These are phyloP conservation scores for Timema cristinae DNA, from an alignment of 2,888 invertebrate genomes.

Conservation along the genomic window DNA sequence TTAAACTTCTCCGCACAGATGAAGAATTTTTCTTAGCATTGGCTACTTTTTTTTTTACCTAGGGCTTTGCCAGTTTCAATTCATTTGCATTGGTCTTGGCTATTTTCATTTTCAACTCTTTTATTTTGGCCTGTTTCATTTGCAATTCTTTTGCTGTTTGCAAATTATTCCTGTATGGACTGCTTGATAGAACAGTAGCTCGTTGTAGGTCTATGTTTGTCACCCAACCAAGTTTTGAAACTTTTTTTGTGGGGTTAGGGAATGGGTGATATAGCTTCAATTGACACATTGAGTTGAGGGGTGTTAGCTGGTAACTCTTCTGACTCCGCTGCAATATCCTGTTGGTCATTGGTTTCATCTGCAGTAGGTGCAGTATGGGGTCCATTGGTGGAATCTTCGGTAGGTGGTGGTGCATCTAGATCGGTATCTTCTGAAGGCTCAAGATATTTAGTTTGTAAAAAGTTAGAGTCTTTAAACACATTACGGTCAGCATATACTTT, in stretches of 20 bases:
- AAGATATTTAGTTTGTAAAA: background rate
- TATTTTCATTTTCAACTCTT: constrained; percentile 3
- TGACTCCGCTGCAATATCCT: background rate
- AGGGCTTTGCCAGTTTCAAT: background rate
- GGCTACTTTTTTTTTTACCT: background rate
- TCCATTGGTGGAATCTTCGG: background rate
- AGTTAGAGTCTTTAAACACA: background rate
- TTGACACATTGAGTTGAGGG: background rate
- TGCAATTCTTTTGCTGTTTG: background rate
- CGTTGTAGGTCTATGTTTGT: background rate
- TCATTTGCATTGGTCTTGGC: background rate
- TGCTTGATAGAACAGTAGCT: background rate
- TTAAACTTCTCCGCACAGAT: background rate
- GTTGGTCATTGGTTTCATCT: background rate
- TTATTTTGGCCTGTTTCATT: constrained; percentile 2
- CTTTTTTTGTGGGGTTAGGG: background rate
- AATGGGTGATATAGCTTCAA: background rate
- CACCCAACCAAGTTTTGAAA: background rate
- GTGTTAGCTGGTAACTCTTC: background rate
- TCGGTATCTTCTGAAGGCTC: background rate
- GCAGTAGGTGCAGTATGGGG: background rate
- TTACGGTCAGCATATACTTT: background rate
- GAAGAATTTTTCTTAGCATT: background rate
- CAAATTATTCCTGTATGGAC: background rate
- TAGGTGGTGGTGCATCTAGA: background rate